Percentiles rank a stretch among this genome's conserved stretches.
Conservation (phyloP, 2,888 invertebrate species). For the Therioaphis trifolii region DNA sequence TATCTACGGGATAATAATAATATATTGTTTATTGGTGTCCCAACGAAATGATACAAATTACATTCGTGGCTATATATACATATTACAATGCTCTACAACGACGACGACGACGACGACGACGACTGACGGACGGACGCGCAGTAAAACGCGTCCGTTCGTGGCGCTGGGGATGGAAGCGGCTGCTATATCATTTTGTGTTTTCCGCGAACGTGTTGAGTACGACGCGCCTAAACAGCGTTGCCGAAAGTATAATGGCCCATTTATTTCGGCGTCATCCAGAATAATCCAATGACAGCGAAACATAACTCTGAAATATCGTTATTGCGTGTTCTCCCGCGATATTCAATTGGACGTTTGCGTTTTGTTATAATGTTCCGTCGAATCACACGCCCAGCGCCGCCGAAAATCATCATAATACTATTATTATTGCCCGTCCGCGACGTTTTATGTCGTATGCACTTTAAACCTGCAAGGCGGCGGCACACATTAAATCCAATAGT, state of each 20-base stretch:
- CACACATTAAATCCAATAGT: too few species aligned
- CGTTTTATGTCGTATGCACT: too few species aligned
- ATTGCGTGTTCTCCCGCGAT: slow-evolving; percentile 14
- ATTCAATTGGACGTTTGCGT: neutral
- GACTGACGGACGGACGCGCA: too few species aligned
- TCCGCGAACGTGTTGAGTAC: slow-evolving; percentile 28
- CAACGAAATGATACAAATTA: slow-evolving; percentile 15
- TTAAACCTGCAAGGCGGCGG: too few species aligned
- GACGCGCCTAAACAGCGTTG: slow-evolving; percentile 29
- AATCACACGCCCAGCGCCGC: neutral
- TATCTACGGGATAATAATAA: neutral
- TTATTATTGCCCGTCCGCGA: neutral
- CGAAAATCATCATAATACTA: too few species aligned
- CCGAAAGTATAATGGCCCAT: slow-evolving; percentile 31
- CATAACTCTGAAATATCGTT: slow-evolving; percentile 39
- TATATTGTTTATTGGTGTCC: neutral
- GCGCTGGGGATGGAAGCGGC: neutral
- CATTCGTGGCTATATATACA: too few species aligned
- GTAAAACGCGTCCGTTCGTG: neutral
- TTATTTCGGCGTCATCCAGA: slow-evolving; percentile 33
- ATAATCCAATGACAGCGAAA: slow-evolving; percentile 31
- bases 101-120: too few species aligned
- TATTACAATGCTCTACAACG: too few species aligned
- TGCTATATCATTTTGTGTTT: neutral
- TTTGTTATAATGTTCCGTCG: neutral